Evolutionary conservation across 2,113 vertebrate species (phyloP), one percentile per base, ranked within the genome.

Genomic region (Dicerorhinus sumatrensis): DNA sequence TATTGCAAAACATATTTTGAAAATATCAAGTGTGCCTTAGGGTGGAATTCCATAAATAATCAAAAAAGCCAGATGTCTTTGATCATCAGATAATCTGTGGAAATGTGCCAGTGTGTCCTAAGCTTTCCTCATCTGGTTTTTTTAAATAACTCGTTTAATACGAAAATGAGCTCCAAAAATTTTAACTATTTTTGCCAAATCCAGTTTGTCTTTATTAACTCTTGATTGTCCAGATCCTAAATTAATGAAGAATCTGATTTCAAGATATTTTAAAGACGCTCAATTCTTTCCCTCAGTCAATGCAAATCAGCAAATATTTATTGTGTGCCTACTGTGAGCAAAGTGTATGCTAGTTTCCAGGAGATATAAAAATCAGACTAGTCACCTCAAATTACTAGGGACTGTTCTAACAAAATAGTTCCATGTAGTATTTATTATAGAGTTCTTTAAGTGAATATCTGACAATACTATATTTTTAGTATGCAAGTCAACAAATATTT

Each of bases 1-100:
- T 95, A 89, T 97, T 98, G 65, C 91, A 86, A 96, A 97, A 97
- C 86, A 42, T 95, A 93, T 97, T 98, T 97, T 94, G 94, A 82
- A 97, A 93, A 94, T 84, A 96, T 91, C 87, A 91, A 97, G 36
- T 75, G 31, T 51, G 73, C 56, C 85, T 93, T 80, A 27, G 93
- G n/a, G 72, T 94, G 12, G 60, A 96, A 94, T 98, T 94, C 93
- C 85, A 60, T 92, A 97, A 97, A 90, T 95, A 95, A 90, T 85
- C 27, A 91, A 94, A 77, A 81, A 81, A 92, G 27, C 92, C 96
- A 97, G 94, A 88, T 97, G 97, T 93, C 96, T 96, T 86, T 94
- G 94, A 94, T 96, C 97, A 84, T 93, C 73, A 95, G 29, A 69
- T 88, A 73, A 89, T 93, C 39, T 96, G 62, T 87, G 89, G 95